Conservation (phyloP, 1,140 invertebrate species). For the Macrostomum lignano region DNA sequence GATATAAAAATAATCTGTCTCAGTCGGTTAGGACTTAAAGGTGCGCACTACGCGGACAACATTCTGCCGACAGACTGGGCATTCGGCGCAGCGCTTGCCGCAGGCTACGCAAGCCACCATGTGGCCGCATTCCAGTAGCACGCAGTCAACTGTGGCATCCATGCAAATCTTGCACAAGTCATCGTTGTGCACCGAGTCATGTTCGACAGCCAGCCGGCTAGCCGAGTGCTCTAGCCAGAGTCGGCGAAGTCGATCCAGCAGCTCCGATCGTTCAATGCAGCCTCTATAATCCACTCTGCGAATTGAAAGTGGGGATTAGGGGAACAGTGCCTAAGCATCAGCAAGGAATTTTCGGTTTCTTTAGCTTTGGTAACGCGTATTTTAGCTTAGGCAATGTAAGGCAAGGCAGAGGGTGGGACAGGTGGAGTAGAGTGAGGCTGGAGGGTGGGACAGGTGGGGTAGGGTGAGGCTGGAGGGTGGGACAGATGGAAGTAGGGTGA, state of each 20-base stretch:
- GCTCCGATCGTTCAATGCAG: constrained; percentile 50
- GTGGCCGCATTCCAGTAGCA: constrained; percentile 68
- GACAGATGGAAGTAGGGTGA: too few relatives aligned
- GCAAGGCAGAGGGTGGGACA: too few relatives aligned
- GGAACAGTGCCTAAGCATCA: too few relatives aligned
- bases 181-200: background rate
- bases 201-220: constrained; percentile 2
- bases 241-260: constrained; percentile 40
- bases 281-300: constrained; percentile 58
- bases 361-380: too few relatives aligned
- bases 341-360: too few relatives aligned
- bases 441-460: too few relatives aligned
- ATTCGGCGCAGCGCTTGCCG: constrained; percentile 54
- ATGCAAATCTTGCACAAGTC: constrained; percentile 40
- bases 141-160: constrained; percentile 61
- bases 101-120: constrained; percentile 62
- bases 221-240: constrained; percentile 40
- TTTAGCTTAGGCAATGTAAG: too few relatives aligned
- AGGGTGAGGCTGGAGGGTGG: too few relatives aligned
- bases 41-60: constrained; percentile 54
- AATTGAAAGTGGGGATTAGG: too few relatives aligned
- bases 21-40: constrained; percentile 46
- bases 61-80: constrained; percentile 65
- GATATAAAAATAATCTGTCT: too few relatives aligned
- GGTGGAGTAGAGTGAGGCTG: too few relatives aligned